Conservation (phyloP, 2,113 vertebrate species). For the Bombycilla garrulus region DNA sequence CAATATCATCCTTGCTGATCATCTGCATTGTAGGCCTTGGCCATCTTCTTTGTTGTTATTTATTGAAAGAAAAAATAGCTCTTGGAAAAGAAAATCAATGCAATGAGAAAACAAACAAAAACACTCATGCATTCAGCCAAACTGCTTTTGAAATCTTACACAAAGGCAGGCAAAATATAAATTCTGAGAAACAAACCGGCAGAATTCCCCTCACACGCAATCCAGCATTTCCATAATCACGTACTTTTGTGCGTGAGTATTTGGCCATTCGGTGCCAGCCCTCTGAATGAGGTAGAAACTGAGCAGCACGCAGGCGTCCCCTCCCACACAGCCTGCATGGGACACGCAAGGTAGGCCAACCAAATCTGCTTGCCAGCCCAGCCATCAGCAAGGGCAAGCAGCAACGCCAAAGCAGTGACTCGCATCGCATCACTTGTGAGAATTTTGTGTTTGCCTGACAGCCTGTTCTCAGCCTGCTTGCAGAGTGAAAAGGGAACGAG, state of each 20-base stretch:
- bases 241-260: not conserved
- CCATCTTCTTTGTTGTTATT: conserved; percentile 53
- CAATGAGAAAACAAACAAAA: conserved; percentile 59
- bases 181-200: conserved; percentile 62
- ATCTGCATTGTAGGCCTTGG: conserved; percentile 32
- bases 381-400: not conserved
- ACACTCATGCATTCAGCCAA: conserved; percentile 33
- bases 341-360: not conserved
- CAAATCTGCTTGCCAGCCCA: not conserved
- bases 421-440: not conserved
- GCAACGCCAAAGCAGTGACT: not conserved
- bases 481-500: not conserved
- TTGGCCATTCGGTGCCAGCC: not conserved
- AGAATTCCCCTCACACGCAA: conserved; percentile 53
- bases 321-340: not conserved
- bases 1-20: conserved; percentile 69
- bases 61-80: conserved; percentile 64
- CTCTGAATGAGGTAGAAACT: not conserved
- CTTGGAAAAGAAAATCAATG: conserved; percentile 58
- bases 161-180: conserved; percentile 64
- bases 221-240: conserved; percentile 7
- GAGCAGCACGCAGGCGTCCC: not conserved
- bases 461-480: not conserved
- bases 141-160: conserved; percentile 66
- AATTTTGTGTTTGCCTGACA: not conserved